These are phyloP conservation scores for Callaeas wilsoni DNA, from an alignment of 2,113 vertebrate species.

Conservation along the genomic window DNA sequence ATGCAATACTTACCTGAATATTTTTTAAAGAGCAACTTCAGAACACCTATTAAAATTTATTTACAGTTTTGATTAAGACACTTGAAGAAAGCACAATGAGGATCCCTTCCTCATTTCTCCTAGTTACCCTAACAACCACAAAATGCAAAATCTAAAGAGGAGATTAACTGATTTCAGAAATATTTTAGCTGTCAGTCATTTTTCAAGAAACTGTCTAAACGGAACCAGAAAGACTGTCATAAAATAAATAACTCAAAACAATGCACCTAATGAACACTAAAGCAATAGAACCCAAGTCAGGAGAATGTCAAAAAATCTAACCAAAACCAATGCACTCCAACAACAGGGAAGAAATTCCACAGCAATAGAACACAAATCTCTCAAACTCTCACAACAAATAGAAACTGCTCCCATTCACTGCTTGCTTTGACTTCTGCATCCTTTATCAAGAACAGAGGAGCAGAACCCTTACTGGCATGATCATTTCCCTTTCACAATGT, in stretches of 20 bases:
- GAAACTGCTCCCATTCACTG: not conserved
- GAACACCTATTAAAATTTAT: not conserved
- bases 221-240: not conserved
- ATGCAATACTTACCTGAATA: not conserved
- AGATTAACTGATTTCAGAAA: not conserved
- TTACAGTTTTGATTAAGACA: not conserved
- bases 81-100: not conserved
- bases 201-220: not conserved
- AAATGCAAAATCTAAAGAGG: not conserved
- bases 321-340: not conserved
- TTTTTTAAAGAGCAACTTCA: not conserved
- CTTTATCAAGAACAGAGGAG: not conserved
- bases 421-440: not conserved
- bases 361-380: not conserved
- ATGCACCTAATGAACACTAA: not conserved
- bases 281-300: not conserved
- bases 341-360: not conserved
- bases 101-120: not conserved
- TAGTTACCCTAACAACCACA: not conserved
- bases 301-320: not conserved
- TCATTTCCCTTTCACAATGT: not conserved
- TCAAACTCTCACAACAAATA: not conserved
- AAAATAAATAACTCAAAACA: not conserved
- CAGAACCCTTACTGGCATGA: not conserved
- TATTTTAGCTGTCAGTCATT: not conserved